Base-by-base conservation (phyloP, 2,113 vertebrate species). In the Pollachius pollachius region DNA sequence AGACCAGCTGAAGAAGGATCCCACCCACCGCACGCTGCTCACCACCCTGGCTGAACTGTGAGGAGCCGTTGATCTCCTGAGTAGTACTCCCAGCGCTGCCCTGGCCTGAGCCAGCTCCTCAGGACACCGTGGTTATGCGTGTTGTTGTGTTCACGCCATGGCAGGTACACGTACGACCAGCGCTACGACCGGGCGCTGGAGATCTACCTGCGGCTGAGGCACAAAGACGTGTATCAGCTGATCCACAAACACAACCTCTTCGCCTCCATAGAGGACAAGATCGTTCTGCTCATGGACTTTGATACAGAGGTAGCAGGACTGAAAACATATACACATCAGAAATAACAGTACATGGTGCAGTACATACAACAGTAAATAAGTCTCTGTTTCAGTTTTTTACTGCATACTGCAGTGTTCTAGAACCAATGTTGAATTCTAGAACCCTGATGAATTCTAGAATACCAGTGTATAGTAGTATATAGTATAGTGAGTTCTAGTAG, bases 231-330 rank as follows among this genome's bases (percentile, higher is more conserved):
- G 60, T 99, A 98, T 90, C 95, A 98, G 68, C 82, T 99, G 81
- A 99, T 99, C 85, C 96, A 98, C 89, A 99, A 96, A 84, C 97
- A 99, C 92, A 94, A 97, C 88, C 96, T 99, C 57, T 99, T 99
- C 88, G 94, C 95, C 73, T 95, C 96, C 71, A 99, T 99, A 76
- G 95, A 94, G 80, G 96, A 99, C 87, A 99, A 99, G 89, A 99
- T 99, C 34, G 95, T 99, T 30, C 91, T 99, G 57, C 93, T 99
- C 81, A 98, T 99, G 97, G 96, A 99, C 82, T 99, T 99, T 83
- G 97, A 99, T 87, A 96, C 94, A 79, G 96, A 99, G 94, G 97
- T 98, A 60, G 89, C 70, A 71, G 61, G 75, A 37, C 23, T 19
- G 16, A 13, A 18, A 0, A 13, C 12, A 17, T 0, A 57, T 54